These are phyloP conservation scores for Aplysina aerophoba DNA, from an alignment of 37 sponge, comb jelly and placozoan genomes.

Conservation along the genomic window DNA sequence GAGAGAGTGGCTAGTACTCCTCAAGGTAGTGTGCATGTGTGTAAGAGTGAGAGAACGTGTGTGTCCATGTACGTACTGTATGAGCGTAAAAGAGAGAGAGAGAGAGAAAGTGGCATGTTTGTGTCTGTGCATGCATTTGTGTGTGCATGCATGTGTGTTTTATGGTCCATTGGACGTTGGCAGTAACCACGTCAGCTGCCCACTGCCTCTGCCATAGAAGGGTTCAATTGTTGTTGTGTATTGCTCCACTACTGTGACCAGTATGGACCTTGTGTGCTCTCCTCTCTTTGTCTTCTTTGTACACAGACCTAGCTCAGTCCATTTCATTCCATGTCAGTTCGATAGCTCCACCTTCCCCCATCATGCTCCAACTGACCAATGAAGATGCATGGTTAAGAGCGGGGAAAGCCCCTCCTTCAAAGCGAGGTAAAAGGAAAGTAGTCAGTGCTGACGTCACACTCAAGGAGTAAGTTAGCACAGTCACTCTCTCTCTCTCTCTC, in stretches of 20 bases:
- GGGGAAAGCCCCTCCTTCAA: neutral
- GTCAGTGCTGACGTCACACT: neutral
- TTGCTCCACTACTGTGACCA: too few relatives aligned
- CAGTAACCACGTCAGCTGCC: too few relatives aligned
- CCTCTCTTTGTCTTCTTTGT: neutral
- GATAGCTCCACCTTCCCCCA: slow-evolving; percentile 62
- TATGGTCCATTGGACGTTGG: too few relatives aligned
- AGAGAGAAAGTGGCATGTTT: slow-evolving; percentile 20
- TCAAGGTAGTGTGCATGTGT: neutral
- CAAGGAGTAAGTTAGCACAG: neutral
- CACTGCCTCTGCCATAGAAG: too few relatives aligned
- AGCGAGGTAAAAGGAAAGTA: neutral
- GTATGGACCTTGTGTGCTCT: neutral
- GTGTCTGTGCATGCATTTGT: slow-evolving; percentile 45
- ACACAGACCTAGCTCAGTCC: slow-evolving; percentile 47
- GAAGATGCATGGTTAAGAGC: neutral
- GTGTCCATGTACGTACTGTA: neutral
- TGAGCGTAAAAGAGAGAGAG: too few relatives aligned
- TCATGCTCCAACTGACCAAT: slow-evolving; percentile 9
- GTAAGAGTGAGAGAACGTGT: too few relatives aligned
- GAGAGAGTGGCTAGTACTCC: slow-evolving; percentile 2
- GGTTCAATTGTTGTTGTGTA: too few relatives aligned
- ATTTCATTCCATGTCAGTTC: slow-evolving; percentile 66
- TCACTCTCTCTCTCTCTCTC: too few relatives aligned
- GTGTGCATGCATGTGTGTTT: neutral